Percentiles rank a stretch among this genome's conserved stretches.
Evolutionary conservation across 2,888 invertebrate genomes (phyloP).

Genomic region (Myathropa florea): DNA sequence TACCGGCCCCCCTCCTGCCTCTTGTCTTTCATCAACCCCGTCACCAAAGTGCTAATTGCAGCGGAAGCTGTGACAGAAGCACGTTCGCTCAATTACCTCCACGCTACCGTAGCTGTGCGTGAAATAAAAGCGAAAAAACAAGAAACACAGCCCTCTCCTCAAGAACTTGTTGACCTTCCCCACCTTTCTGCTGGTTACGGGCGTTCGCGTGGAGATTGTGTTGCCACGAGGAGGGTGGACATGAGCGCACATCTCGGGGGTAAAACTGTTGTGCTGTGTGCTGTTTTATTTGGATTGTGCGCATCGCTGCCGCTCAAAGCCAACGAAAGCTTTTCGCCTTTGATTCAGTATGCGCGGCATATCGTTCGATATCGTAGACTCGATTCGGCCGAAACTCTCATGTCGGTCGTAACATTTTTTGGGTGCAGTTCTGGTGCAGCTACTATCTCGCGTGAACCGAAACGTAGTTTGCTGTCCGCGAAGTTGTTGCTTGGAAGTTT

Average conservation of each 20-base stretch:
- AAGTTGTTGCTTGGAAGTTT: neutral
- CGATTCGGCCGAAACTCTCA: neutral
- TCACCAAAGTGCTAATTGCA: slow-evolving; percentile 62
- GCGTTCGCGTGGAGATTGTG: neutral
- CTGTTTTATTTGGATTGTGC: slow-evolving; percentile 53
- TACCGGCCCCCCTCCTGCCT: neutral
- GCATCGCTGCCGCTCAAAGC: slow-evolving; percentile 30
- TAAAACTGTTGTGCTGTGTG: neutral
- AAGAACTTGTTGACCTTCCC: slow-evolving; percentile 70
- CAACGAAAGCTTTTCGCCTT: slow-evolving; percentile 32
- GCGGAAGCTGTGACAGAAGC: slow-evolving; percentile 62
- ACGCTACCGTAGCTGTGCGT: slow-evolving; percentile 8
- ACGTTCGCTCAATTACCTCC: slow-evolving; percentile 60
- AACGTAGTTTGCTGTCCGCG: slow-evolving; percentile 2
- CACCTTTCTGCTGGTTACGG: slow-evolving; percentile 37
- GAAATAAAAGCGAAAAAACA: slow-evolving; percentile 3
- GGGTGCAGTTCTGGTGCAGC: slow-evolving; percentile 68
- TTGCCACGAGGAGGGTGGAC: neutral
- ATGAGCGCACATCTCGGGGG: neutral
- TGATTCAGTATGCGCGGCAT: slow-evolving; percentile 38
- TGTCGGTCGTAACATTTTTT: slow-evolving; percentile 19
- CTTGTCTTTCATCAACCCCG: neutral
- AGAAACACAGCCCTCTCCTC: slow-evolving; percentile 17
- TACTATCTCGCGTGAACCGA: slow-evolving; percentile 56
- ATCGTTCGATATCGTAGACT: slow-evolving; percentile 62